Evolutionary conservation across 2,888 invertebrate genomes (phyloP), one percentile per base, ranked within the genome.

Genomic region (Thumatha senex): DNA sequence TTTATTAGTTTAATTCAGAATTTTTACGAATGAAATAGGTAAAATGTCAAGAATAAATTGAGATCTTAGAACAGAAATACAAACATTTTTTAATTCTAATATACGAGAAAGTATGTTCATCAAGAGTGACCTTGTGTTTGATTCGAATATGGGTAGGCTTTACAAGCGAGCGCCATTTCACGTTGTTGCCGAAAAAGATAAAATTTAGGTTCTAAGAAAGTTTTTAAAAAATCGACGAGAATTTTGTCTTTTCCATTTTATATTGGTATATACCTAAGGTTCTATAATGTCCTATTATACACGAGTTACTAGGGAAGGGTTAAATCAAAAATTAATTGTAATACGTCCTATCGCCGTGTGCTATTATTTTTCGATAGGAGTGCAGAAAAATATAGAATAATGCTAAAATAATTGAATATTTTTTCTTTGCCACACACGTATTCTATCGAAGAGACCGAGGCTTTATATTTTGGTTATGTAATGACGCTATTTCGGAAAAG

Each of bases 61-160:
- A 59, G 46, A 59, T 50, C 53, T 50, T 49, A 57, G 56, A 47
- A 65, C 55, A 56, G 51, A 49, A 51, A 54, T 58, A 54, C 55
- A 55, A 73, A 74, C 76, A 80, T 82, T 82, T 86, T 84, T 86
- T 81, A 81, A 81, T 84, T 81, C 74, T 70, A 59, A 56, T 59
- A 74, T 74, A 78, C 11, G 5, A 24, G 18, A 31, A 8, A 8
- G 8, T 73, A 76, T 74, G 76, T 78, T 76, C 74, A 24, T 71
- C 69, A 69, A 67, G 69, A 76, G 76, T 80, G 84, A 84, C 84
- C 84, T 83, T 84, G 82, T 63, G 66, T 59, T 41, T 62, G 65
- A 72, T 77, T 76, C 71, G 73, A 80, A 77, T 75, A 72, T 63
- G 71, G 76, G 79, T 72, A 52, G 74, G 78, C 80, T 86, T 86